Conservation (phyloP, 2,797 vertebrate genomes). For the Oreonectes daqikongensis region DNA sequence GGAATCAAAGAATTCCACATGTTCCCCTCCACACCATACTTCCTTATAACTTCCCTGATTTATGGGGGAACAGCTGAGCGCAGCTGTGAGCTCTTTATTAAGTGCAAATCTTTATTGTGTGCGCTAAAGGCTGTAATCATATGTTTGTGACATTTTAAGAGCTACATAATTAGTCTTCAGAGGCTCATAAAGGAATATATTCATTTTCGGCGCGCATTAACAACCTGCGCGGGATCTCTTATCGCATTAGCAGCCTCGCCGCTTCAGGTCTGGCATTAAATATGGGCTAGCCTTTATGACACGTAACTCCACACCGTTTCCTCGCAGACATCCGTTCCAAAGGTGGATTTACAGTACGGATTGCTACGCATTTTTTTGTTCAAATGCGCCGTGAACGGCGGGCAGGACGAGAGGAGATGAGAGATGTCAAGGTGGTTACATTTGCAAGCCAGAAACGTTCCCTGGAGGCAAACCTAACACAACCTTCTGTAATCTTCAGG, state of each 20-base stretch:
- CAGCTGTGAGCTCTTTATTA: conserved; percentile 51
- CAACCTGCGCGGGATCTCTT: conserved; percentile 33
- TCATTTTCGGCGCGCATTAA: conserved; percentile 43
- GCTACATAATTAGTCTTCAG: conserved; percentile 44
- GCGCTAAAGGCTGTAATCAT: conserved; percentile 50
- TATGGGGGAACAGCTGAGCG: conserved; percentile 39
- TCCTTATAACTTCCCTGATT: conserved; percentile 43
- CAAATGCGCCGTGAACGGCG: background rate
- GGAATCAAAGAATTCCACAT: conserved; percentile 48
- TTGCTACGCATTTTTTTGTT: conserved; percentile 6
- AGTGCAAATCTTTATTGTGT: conserved; percentile 50
- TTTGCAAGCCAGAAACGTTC: background rate
- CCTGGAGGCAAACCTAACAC: background rate
- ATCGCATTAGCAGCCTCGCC: conserved; percentile 41
- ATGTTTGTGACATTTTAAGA: conserved; percentile 51
- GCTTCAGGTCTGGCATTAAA: conserved; percentile 34
- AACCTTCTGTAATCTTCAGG: conserved; percentile 21
- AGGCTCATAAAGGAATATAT: conserved; percentile 50
- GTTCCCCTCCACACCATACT: conserved; percentile 38
- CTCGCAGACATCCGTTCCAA: conserved; percentile 22
- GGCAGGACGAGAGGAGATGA: background rate
- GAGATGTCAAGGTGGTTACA: conserved; percentile 12
- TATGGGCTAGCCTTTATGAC: conserved; percentile 11
- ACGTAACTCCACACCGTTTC: background rate
- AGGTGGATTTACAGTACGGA: conserved; percentile 7